Evolutionary conservation across 2,797 vertebrate species (phyloP).

Genomic region (Bryconaethiops microstoma): DNA sequence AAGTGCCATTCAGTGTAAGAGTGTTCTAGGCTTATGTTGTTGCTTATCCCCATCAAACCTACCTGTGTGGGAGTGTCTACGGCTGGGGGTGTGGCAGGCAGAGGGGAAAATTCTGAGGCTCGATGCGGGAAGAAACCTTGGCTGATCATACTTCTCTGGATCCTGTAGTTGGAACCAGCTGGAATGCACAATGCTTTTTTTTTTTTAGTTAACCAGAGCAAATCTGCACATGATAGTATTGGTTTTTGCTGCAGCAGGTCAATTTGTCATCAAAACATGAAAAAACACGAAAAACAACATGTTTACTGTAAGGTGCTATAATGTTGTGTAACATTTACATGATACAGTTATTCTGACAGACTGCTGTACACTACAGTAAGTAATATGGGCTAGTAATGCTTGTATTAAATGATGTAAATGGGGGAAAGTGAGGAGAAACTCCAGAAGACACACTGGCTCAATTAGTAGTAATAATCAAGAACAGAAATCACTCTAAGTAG

Average conservation of each 20-base stretch:
- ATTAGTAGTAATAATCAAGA: background rate
- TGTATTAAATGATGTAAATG: background rate
- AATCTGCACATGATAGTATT: background rate
- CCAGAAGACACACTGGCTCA: background rate
- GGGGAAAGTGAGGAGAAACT: background rate
- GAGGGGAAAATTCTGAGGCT: conserved; percentile 38
- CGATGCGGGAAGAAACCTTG: conserved; percentile 46
- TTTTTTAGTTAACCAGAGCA: background rate
- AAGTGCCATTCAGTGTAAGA: background rate
- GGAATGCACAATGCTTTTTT: background rate
- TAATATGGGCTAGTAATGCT: no score
- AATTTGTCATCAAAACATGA: background rate
- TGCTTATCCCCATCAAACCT: background rate
- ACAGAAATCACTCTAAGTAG: background rate
- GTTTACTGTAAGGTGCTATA: no score
- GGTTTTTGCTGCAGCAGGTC: background rate
- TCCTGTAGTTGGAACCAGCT: conserved; percentile 49
- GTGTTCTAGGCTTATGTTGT: background rate
- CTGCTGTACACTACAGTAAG: no score
- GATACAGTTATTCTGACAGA: no score
- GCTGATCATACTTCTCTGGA: conserved; percentile 45
- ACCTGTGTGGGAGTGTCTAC: conserved; percentile 59
- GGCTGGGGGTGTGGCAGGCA: conserved; percentile 25
- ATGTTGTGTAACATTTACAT: no score
- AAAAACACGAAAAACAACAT: background rate